Evolutionary conservation across 2,797 vertebrate genomes (phyloP), one percentile per base, ranked within the genome.

Genomic region (Lithobates sylvaticus): DNA sequence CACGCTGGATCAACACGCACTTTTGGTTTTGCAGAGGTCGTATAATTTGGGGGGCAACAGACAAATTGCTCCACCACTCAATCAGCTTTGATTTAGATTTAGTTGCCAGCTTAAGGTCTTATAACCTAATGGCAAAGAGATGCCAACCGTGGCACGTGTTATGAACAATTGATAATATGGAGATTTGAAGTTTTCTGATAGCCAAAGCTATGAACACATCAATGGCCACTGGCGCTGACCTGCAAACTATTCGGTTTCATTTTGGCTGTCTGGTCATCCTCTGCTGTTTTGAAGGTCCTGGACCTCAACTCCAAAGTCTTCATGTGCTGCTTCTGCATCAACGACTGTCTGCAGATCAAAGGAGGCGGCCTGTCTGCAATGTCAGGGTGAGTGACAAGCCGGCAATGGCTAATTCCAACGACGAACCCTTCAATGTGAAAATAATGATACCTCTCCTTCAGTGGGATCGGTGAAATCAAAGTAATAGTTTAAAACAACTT

Each of bases 381-480:
- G 92, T 92, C 91, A 92, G 81, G 68, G 58, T 92, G 91, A 95
- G 86, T 93, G 94, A 93, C 91, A 94, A 90, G 88, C 61, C 87
- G 88, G 88, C 89, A 88, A 85, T 78, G 84, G 88, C 89, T 84
- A 91, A 89, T 89, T 89, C 88, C 86, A 78, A 78, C 89, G 90
- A 92, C 90, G 90, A 90, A 86, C 88, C 89, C 16, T 80, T 86
- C 82, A 87, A 90, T 82, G 90, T 83, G 91, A 91, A 93, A 93
- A 91, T 92, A 93, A 93, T 92, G 91, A 92, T 90, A 89, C 74
- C 89, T 91, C 88, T 90, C 91, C 89, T 87, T 91, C 89, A 87
- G 90, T 90, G 88, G 86, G 88, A 91, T 89, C 83, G 85, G 91
- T 90, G 84, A 90, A 94, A 93, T 94, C 93, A 94, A 94, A 94